Conservation (phyloP, 2,888 invertebrate genomes). For the Hanleya hanleyi region DNA sequence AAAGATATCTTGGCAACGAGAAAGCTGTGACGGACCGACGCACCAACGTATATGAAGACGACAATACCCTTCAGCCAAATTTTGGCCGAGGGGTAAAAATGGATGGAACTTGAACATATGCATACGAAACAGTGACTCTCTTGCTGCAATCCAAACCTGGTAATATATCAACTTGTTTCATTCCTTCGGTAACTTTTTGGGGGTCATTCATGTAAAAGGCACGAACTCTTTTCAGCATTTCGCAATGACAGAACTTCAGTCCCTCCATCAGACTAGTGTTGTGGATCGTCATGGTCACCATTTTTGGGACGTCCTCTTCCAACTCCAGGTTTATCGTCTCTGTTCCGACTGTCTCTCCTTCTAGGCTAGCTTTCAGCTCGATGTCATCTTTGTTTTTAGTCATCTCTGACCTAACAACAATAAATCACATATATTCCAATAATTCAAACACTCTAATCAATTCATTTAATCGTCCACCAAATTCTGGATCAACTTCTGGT, state of each 20-base stretch:
- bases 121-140: no score
- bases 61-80: no score
- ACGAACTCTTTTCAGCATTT: conserved; percentile 50
- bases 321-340: conserved; percentile 35
- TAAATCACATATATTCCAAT: no score
- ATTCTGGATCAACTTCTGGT: no score
- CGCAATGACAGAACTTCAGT: conserved; percentile 48
- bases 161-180: conserved; percentile 24
- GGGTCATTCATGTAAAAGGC: conserved; percentile 49
- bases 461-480: no score
- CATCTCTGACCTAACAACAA: conserved; percentile 40
- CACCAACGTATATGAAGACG: no score
- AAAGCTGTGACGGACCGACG: no score
- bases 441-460: no score
- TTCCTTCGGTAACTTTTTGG: conserved; percentile 44
- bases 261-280: conserved; percentile 35
- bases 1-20: no score
- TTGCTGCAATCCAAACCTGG: conserved; percentile 38
- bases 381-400: conserved; percentile 40
- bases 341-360: conserved; percentile 25
- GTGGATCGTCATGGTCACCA: conserved; percentile 31
- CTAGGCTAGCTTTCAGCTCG: conserved; percentile 28
- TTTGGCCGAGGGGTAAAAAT: no score
- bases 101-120: no score
- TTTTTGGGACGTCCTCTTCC: conserved; percentile 27